Evolutionary conservation across 1,140 invertebrate genomes (phyloP).

Genomic region (Cephus cinctus): DNA sequence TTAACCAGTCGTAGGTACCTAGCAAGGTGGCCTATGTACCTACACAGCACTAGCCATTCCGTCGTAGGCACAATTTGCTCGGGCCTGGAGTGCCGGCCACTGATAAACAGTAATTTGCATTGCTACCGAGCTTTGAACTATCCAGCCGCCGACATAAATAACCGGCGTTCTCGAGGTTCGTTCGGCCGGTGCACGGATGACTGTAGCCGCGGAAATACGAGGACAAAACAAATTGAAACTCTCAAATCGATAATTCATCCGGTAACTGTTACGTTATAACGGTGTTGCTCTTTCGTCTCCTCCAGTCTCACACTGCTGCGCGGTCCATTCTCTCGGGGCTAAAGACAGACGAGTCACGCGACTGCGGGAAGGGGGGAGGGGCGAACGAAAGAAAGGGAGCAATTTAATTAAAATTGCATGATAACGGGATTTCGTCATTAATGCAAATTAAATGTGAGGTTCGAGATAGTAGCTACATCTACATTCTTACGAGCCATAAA

Average conservation of each 20-base stretch:
- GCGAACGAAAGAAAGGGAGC: too few species aligned
- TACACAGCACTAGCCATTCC: slow-evolving; percentile 14
- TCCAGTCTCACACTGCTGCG: background rate
- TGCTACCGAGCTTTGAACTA: slow-evolving; percentile 21
- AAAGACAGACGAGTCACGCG: too few species aligned
- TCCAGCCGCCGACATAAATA: slow-evolving; percentile 18
- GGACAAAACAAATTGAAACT: slow-evolving; percentile 3
- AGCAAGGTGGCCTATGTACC: slow-evolving; percentile 9
- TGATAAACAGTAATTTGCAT: slow-evolving; percentile 38
- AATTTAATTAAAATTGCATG: slow-evolving; percentile 5
- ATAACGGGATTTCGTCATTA: slow-evolving; percentile 1
- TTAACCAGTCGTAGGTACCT: slow-evolving; percentile 25
- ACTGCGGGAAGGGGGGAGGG: background rate
- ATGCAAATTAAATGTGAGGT: slow-evolving; percentile 6
- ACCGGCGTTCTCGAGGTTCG: slow-evolving; percentile 7
- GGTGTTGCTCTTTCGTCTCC: background rate
- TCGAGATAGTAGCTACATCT: background rate
- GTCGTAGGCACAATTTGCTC: slow-evolving; percentile 27
- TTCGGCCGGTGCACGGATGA: background rate
- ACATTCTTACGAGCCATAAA: slow-evolving; percentile 6
- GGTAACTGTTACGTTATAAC: background rate
- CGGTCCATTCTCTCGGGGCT: background rate
- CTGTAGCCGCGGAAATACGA: background rate
- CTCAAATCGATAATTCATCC: slow-evolving; percentile 11
- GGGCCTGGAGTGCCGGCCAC: slow-evolving; percentile 14